Percentiles rank a stretch among this genome's conserved stretches.
These are phyloP conservation scores for Sterrhoptilus dennistouni DNA, from an alignment of 2,113 vertebrate genomes.

Conservation along the genomic window DNA sequence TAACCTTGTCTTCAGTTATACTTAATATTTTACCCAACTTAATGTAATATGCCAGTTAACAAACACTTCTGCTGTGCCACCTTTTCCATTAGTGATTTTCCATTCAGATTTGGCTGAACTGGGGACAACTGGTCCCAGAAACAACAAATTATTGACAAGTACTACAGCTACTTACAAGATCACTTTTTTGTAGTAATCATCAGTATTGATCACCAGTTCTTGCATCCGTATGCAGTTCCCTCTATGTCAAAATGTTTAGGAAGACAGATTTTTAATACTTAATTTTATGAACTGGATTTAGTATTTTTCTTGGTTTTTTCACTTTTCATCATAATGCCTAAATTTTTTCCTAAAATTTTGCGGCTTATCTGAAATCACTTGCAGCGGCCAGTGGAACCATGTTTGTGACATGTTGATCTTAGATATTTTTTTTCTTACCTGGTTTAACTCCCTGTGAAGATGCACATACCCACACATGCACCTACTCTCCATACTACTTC, in stretches of 20 bases:
- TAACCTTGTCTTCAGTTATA: background rate
- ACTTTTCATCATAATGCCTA: background rate
- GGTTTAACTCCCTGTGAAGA: background rate
- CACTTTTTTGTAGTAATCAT: background rate
- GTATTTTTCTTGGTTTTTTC: background rate
- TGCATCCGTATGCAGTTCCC: background rate
- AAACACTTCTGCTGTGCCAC: background rate
- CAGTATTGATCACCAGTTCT: background rate
- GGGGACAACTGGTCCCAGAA: background rate
- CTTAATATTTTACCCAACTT: background rate
- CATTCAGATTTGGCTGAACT: background rate
- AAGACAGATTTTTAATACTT: background rate
- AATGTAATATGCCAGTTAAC: background rate
- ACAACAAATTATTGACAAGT: background rate
- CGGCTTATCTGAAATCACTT: background rate
- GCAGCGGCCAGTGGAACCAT: background rate
- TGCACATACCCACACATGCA: background rate
- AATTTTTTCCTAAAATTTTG: background rate
- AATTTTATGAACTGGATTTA: background rate
- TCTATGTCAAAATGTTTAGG: background rate
- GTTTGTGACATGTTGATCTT: background rate
- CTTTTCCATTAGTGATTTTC: background rate
- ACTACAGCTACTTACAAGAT: background rate
- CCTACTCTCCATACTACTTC: background rate
- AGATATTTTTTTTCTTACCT: background rate